Evolutionary conservation across 1,140 invertebrate genomes (phyloP), one percentile per base, ranked within the genome.

Genomic region (Harpegnathos saltator): DNA sequence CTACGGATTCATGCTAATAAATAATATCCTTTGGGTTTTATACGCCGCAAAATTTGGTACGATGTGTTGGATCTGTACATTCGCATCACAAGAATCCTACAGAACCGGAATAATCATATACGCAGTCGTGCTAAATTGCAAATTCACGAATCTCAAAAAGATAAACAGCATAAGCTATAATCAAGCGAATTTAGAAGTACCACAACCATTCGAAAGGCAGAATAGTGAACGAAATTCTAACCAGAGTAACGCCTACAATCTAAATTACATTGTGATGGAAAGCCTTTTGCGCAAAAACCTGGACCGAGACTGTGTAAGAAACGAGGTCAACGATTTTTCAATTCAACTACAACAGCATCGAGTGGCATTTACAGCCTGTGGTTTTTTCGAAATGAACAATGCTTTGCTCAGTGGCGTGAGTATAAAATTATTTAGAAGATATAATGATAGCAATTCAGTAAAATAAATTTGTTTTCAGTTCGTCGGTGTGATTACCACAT

Each of bases 1-100:
- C 44, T 83, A 75, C 26, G 69, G 52, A 2, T 92, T 91, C 26
- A 91, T 92, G 62, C 56, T 91, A 19, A 86, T 92, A 58, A 92
- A 92, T 59, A 91, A 92, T 33, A 68, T 91, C 0, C 88, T 92
- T 44, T 92, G 91, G 91, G 80, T 91, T 14, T 84, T 89, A n/a
- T 91, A 92, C n/a, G 56, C 84, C 0, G 44, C 65, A 0, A 85
- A 91, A 38, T 89, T 92, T 44, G 71, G 85, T 0, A 24, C 90
- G 0, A 91, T 85, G 56, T 91, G 91, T 38, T 89, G 82, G 63
- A 38, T 89, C 0, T 91, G 90, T 44, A 91, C 88, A 0, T 48
- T 88, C 22, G 82, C 87, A 1, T 62, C 68, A 7, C 66, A 73
- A 24, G 88, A 92, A 69, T 89, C 90, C 11, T 65, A 83, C 9